Evolutionary conservation across 2,888 invertebrate species (phyloP), one percentile per base, ranked within the genome.

Genomic region (Meteorus cinctellus): DNA sequence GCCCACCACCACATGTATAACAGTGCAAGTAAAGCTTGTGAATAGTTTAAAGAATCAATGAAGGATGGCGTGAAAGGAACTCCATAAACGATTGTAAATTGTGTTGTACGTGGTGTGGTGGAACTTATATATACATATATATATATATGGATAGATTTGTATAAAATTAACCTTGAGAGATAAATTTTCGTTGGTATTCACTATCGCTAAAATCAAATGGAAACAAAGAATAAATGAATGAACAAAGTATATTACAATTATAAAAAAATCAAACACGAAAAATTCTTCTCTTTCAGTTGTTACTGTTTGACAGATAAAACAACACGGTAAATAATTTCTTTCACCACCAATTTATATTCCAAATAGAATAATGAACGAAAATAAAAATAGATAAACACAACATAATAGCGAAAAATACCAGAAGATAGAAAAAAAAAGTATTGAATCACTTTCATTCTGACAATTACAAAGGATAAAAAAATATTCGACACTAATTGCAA

Each of bases 41-140:
- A 77, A 77, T 77, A 74, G 69, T 45, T 63, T 65, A 67, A 68
- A 79, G 71, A 62, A 31, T 77, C 75, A 68, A 63, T 70, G 65
- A 70, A 75, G 63, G 1, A 19, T 72, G 70, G 55, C 68, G 68
- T 75, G 77, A 79, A 79, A 75, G 77, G 72, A 77, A 75, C 62
- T 74, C 72, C 34, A 34, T 63, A 60, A n/a, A 60, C 19, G 29
- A 34, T 63, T 63, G 63, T n/a, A 63, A n/a, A 60, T 29, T 41
- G 36, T 66, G n/a, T 36, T 41, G 67, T 67, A 31, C 29, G 6
- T 12, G 8, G 41, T 41, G 8, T 41, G 12, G 12, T 41, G 41
- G 8, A 8, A 10, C 12, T 41, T 12, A 41, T 48, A 48, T 68
- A 48, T 68, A 66, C 41, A 36, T 41, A 19, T 68, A 48, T 68